phyloP scores from a whole-genome alignment of 2,888 invertebrate species.

The Lypha dubia region DNA sequence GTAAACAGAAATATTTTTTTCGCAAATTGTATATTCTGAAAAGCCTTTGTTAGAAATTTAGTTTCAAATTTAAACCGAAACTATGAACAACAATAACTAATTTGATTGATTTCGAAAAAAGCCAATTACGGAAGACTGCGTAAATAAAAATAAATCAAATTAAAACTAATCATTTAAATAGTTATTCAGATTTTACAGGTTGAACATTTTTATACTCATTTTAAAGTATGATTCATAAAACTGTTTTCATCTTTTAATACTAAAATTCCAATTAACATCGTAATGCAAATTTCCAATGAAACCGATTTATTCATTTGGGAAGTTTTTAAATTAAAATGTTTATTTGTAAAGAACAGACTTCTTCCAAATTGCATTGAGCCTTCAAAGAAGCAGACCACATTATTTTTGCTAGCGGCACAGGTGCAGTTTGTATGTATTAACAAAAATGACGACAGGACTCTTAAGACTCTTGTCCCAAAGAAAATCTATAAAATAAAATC shows the following conservation, averaged over 20 bases:
- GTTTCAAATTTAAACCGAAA: background rate
- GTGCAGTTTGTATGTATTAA: no score
- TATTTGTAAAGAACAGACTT: constrained; percentile 26
- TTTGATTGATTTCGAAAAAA: constrained; percentile 12
- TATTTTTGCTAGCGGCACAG: background rate
- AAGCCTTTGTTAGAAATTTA: no score
- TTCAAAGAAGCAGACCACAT: background rate
- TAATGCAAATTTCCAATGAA: constrained; percentile 4
- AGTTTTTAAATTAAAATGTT: background rate
- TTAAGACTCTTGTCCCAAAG: no score
- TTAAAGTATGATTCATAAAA: constrained; percentile 10
- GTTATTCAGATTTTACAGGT: background rate
- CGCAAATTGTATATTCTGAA: no score
- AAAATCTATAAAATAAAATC: no score
- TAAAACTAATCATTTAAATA: no score
- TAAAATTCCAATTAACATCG: constrained; percentile 2
- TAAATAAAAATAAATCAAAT: background rate
- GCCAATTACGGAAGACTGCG: background rate
- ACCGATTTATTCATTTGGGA: constrained; percentile 27
- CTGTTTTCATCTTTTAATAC: background rate
- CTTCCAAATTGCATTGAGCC: constrained; percentile 3
- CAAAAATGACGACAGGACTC: no score
- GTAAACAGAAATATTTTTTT: no score
- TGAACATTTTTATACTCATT: background rate
- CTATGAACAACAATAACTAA: background rate